phyloP scores from a whole-genome alignment of 2,888 invertebrate species.

The Scaptomyza flava region DNA sequence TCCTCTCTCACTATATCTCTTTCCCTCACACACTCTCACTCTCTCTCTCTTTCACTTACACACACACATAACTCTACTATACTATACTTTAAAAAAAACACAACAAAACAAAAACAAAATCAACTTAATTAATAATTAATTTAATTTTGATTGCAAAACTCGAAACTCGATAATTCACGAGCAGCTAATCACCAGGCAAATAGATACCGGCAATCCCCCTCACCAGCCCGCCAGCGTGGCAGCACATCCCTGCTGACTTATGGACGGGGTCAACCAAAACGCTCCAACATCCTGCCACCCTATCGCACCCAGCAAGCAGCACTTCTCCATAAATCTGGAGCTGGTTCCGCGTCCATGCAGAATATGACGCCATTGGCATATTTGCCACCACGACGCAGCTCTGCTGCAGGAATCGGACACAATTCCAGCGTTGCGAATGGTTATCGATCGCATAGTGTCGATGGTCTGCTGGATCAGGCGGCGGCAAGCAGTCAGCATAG shows the following conservation, averaged over 20 bases:
- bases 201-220: constrained; percentile 89
- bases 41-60: constrained; percentile 9
- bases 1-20: constrained; percentile 10
- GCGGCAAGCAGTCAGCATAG: constrained; percentile 51
- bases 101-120: constrained; percentile 15
- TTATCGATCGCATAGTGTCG: constrained; percentile 87
- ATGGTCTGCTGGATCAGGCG: constrained; percentile 86
- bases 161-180: constrained; percentile 64
- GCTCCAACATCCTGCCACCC: constrained; percentile 79
- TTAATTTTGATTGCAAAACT: constrained; percentile 83
- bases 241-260: constrained; percentile 70
- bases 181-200: constrained; percentile 85
- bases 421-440: constrained; percentile 72
- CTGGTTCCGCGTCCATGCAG: constrained; percentile 77
- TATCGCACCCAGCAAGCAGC: constrained; percentile 81
- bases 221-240: constrained; percentile 87
- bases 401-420: constrained; percentile 78
- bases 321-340: constrained; percentile 58
- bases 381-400: constrained; percentile 79
- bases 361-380: constrained; percentile 77
- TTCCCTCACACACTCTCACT: constrained; percentile 13
- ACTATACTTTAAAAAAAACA: constrained; percentile 20
- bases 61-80: constrained; percentile 27
- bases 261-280: constrained; percentile 71
- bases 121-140: constrained; percentile 74